Evolutionary conservation across 1,140 invertebrate species (phyloP), one percentile per base, ranked within the genome.

Genomic region (Lepidurus arcticus): DNA sequence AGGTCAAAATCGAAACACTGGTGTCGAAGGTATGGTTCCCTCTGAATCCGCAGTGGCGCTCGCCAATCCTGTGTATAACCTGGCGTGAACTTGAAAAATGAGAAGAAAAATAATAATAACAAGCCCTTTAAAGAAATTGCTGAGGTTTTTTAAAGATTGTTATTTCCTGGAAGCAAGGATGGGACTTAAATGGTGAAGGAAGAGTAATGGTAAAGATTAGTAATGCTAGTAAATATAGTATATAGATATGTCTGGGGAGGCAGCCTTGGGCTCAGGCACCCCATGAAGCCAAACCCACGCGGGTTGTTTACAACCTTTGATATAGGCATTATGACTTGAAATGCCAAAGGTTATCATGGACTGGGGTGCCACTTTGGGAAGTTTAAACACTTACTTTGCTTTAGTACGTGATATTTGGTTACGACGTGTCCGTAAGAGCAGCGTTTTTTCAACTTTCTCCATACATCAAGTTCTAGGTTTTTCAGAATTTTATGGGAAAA

Each of bases 261-360:
- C 21, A 11, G 13, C 53, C 6, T 21, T 65, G 53, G 53, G 16
- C 53, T 65, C 53, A 13, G 7, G 9, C 53, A 16, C 53, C 9
- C 53, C 53, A 16, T 65, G 53, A 65, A 65, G 53, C 53, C 53
- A 65, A 65, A 65, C 53, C 53, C n/a, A 65, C 53, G 53, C 53
- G 21, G 53, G 53, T 21, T 65, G 53, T 65, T 65, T 65, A 65
- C 53, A 65, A 21, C 53, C 53, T 65, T 65, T 65, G 53, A 65
- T 65, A 65, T n/a, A 65, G 53, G 53, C 16, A 65, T 65, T 65
- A 65, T 65, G 53, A 16, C 53, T n/a, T 13, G 21, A 65, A 65
- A 65, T 9, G 53, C 53, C 53, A 65, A 65, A 65, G 53, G 53
- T 65, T 65, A 65, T 7, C 13, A 16, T n/a, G 13, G 21, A 65